Evolutionary conservation across 2,113 vertebrate species (phyloP), one percentile per base, ranked within the genome.

Genomic region (Dendropsophus ebraccatus): DNA sequence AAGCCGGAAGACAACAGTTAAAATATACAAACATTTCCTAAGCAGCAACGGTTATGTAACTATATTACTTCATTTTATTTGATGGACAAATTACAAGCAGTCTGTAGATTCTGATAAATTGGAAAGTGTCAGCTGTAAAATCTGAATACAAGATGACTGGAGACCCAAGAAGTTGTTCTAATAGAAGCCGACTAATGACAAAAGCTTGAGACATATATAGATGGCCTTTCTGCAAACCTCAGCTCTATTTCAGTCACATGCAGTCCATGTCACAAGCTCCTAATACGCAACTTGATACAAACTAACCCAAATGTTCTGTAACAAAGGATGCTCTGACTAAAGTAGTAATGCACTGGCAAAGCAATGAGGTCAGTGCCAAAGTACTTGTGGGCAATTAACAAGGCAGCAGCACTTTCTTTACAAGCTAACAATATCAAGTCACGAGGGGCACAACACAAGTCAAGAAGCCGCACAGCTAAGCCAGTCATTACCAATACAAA

Each of bases 271-370:
- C 84, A 78, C 60, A 23, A 30, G 76, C 73, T 80, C 13, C 75
- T 80, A 80, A 69, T 78, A 12, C 28, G 76, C 49, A 86, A 86
- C 60, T 47, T 49, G 84, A 86, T 80, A 69, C 76, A 86, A 80
- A 50, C 62, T 19, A 86, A 86, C 76, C 49, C 78, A 79, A 80
- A 52, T 69, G 84, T 80, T 58, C 76, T 72, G 76, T 58, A 80
- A 72, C 76, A 86, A 86, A 86, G 84, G 75, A 86, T 80, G 67
- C 60, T 49, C 21, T 79, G 32, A 79, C 60, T 79, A 72, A 79
- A 54, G 67, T 19, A 54, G 80, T 73, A 52, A 78, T 54, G 74
- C 41, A 30, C 12, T 35, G 19, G 56, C 17, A 78, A n/a, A 52
- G 83, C 7, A 78, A 69, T 30, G 56, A 65, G 72, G 82, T 65